Percentiles rank a stretch among this genome's conserved stretches.
Conservation (phyloP, 2,888 invertebrate genomes). For the Agapostemon virescens region DNA sequence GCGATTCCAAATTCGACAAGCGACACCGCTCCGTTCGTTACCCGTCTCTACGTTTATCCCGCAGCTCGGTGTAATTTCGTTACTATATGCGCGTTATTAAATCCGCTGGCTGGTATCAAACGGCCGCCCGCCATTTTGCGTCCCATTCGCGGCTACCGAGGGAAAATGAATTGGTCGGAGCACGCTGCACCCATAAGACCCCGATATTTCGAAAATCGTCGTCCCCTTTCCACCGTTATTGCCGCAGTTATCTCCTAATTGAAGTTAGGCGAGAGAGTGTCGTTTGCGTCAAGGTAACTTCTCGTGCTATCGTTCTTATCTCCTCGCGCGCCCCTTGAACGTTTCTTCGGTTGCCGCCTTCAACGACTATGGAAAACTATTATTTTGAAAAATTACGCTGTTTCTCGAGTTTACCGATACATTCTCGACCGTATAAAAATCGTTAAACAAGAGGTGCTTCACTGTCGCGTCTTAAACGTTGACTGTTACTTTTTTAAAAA, state of each 20-base stretch:
- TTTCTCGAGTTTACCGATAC: background rate
- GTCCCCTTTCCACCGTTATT: background rate
- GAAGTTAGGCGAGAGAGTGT: background rate
- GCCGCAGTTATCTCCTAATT: conserved; percentile 8
- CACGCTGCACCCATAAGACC: background rate
- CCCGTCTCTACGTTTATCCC: background rate
- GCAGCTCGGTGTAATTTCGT: conserved; percentile 24
- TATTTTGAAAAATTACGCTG: background rate
- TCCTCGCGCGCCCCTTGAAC: background rate
- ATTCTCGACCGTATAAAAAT: background rate
- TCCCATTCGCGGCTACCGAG: background rate
- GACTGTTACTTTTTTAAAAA: too few species aligned
- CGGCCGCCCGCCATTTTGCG: background rate
- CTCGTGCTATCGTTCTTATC: conserved; percentile 8
- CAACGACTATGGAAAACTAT: background rate
- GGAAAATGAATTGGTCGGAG: conserved; percentile 4
- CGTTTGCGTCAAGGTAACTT: conserved; percentile 3
- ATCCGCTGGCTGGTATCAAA: conserved; percentile 21
- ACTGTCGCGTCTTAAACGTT: background rate
- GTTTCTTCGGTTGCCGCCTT: background rate
- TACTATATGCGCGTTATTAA: conserved; percentile 29
- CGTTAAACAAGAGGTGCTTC: background rate
- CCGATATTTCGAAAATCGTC: conserved; percentile 13
- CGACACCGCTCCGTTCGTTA: conserved; percentile 34
- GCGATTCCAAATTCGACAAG: conserved; percentile 34